Evolutionary conservation across 2,797 vertebrate genomes (phyloP).

Genomic region (Jordanella pulchra): DNA sequence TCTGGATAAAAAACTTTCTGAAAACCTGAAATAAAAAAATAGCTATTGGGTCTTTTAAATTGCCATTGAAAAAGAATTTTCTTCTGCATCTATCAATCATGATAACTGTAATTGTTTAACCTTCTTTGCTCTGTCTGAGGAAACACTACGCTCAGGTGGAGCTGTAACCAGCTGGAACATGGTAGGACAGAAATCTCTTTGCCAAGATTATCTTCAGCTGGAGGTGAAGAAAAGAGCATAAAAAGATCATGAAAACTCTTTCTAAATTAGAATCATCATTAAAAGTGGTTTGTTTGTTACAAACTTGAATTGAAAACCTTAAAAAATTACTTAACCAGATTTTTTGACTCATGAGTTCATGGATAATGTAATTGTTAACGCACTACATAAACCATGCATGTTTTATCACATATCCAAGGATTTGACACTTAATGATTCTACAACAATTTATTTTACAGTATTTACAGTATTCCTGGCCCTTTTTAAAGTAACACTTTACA

Average conservation of each 20-base stretch:
- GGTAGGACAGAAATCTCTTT: background rate
- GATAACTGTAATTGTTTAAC: no score
- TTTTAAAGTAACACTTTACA: no score
- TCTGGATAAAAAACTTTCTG: no score
- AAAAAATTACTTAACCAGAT: background rate
- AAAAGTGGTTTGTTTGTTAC: background rate
- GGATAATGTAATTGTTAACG: background rate
- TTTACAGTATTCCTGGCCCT: no score
- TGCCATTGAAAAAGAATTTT: no score
- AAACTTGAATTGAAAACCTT: background rate
- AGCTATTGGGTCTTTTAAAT: no score
- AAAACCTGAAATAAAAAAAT: no score
- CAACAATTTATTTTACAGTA: no score
- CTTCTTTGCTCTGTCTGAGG: background rate
- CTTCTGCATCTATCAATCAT: no score
- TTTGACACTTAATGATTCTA: no score
- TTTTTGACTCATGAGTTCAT: no score
- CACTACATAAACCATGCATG: background rate
- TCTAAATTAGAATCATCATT: background rate
- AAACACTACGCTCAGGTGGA: background rate
- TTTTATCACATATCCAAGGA: background rate
- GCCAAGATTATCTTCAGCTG: background rate
- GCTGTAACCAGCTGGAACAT: background rate
- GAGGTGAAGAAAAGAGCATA: background rate
- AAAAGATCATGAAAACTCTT: background rate